Conservation (phyloP, 2,888 invertebrate genomes). For the Erpobdella octoculata region DNA sequence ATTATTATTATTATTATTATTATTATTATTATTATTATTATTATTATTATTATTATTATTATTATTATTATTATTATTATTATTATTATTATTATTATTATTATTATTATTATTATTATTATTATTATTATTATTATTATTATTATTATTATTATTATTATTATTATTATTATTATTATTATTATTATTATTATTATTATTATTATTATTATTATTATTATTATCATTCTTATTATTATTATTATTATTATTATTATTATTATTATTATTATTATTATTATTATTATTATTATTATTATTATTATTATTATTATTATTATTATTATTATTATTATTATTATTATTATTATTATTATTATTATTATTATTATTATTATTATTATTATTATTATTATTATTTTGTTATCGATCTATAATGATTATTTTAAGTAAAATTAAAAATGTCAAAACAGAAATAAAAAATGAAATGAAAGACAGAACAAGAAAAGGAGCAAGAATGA, state of each 20-base stretch:
- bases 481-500: too few relatives aligned
- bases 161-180: background rate
- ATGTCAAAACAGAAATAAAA: background rate
- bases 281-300: background rate
- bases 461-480: too few relatives aligned
- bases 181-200: background rate
- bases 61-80: constrained; percentile 3
- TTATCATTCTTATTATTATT: background rate
- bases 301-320: background rate
- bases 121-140: background rate
- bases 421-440: too few relatives aligned
- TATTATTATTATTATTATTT: background rate
- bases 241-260: background rate
- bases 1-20: background rate
- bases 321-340: background rate
- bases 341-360: background rate
- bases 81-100: constrained; percentile 7
- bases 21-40: constrained; percentile 9
- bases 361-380: background rate
- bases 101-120: background rate
- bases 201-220: background rate
- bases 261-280: background rate
- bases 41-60: constrained; percentile 6
- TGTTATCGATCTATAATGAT: background rate
- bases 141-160: background rate